phyloP scores from a whole-genome alignment of 2,888 invertebrate genomes.

The Bombylius major region DNA sequence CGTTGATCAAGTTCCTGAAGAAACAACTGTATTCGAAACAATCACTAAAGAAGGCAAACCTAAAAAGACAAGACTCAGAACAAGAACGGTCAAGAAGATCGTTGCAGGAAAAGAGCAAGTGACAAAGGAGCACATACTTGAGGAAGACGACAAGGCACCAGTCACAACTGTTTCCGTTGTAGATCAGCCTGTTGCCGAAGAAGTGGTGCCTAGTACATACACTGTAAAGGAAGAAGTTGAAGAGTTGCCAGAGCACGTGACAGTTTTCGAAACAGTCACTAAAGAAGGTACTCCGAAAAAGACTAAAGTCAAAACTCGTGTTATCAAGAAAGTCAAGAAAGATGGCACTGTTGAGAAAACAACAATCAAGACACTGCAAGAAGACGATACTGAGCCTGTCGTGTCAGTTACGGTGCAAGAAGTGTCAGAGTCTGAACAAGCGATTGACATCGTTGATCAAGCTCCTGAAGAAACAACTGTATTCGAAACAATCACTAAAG shows the following conservation, averaged over 20 bases:
- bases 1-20: slow-evolving; percentile 27
- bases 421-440: slow-evolving; percentile 10
- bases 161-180: slow-evolving; percentile 25
- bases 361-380: slow-evolving; percentile 32
- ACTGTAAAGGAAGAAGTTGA: slow-evolving; percentile 12
- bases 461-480: slow-evolving; percentile 27
- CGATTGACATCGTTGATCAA: slow-evolving; percentile 23
- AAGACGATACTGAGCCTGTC: slow-evolving; percentile 34
- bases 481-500: slow-evolving; percentile 33
- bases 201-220: slow-evolving; percentile 1
- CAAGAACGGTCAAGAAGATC: slow-evolving; percentile 12
- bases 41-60: slow-evolving; percentile 21
- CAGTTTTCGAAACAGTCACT: slow-evolving; percentile 28
- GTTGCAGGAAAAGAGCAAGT: slow-evolving; percentile 27
- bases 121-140: slow-evolving; percentile 33
- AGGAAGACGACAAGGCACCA: slow-evolving; percentile 29
- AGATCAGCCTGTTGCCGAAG: not conserved
- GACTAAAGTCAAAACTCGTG: slow-evolving; percentile 23
- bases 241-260: slow-evolving; percentile 15
- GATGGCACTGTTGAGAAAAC: slow-evolving; percentile 25
- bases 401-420: slow-evolving; percentile 23
- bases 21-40: slow-evolving; percentile 18
- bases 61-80: slow-evolving; percentile 25
- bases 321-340: slow-evolving; percentile 18
- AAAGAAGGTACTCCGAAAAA: slow-evolving; percentile 27